Percentiles rank a stretch among this genome's conserved stretches.
Conservation (phyloP, 2,888 invertebrate species). For the Nesidiocoris tenuis region DNA sequence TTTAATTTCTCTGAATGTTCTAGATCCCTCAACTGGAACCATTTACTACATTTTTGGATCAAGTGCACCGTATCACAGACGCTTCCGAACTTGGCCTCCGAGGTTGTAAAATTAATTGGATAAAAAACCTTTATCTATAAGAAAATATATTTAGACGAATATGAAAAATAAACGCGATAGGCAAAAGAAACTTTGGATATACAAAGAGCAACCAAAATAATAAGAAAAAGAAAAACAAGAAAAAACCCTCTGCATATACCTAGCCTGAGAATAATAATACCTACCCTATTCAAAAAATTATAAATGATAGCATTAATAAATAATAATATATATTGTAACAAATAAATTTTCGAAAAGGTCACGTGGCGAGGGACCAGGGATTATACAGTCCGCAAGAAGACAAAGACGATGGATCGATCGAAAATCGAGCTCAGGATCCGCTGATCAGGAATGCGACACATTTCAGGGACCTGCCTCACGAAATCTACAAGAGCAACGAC, state of each 20-base stretch:
- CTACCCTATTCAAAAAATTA: too few species aligned
- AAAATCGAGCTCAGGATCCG: neutral
- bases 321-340: too few species aligned
- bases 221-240: too few species aligned
- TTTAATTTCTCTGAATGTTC: too few species aligned
- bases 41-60: slow-evolving; percentile 23
- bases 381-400: slow-evolving; percentile 25
- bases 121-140: neutral
- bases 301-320: too few species aligned
- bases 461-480: slow-evolving; percentile 3
- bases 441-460: neutral
- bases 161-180: too few species aligned
- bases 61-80: slow-evolving; percentile 18
- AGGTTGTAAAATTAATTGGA: neutral
- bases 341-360: too few species aligned
- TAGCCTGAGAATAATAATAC: too few species aligned
- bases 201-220: too few species aligned
- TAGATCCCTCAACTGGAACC: slow-evolving; percentile 7
- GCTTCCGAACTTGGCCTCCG: slow-evolving; percentile 18
- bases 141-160: too few species aligned
- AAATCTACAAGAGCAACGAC: slow-evolving; percentile 32
- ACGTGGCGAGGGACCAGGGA: slow-evolving; percentile 13
- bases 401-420: slow-evolving; percentile 12
- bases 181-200: too few species aligned
- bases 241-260: too few species aligned